A percentile compares a stretch with the other conserved stretches of the same genome.
These are phyloP conservation scores for Promerops cafer DNA, from an alignment of 2,113 vertebrate species.

Conservation along the genomic window DNA sequence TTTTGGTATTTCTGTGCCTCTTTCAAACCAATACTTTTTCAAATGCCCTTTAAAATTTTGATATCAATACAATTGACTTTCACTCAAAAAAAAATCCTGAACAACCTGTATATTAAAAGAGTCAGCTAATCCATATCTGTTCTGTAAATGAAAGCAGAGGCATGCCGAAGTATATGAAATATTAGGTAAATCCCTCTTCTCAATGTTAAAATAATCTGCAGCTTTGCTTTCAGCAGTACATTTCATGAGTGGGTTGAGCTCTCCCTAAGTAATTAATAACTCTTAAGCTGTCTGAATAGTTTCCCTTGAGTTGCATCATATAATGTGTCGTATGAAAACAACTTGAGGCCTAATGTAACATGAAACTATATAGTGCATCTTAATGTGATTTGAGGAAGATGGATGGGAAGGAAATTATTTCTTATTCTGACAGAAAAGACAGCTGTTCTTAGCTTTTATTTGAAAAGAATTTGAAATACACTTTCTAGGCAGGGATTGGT, in stretches of 20 bases:
- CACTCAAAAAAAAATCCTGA: neutral
- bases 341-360: conserved; percentile 48
- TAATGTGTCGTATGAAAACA: conserved; percentile 61
- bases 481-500: neutral
- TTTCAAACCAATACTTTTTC: neutral
- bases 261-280: conserved; percentile 53
- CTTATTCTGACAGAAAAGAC: conserved; percentile 41
- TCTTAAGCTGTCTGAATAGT: conserved; percentile 63
- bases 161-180: neutral
- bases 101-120: neutral
- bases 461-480: conserved; percentile 6
- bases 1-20: neutral
- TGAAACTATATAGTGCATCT: conserved; percentile 11
- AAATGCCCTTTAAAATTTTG: neutral
- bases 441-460: conserved; percentile 45
- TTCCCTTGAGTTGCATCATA: conserved; percentile 64
- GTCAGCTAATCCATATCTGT: neutral
- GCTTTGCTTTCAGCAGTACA: neutral
- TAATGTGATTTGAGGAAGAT: conserved; percentile 67
- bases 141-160: neutral
- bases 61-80: neutral
- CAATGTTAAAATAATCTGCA: neutral
- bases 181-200: neutral
- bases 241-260: conserved; percentile 16
- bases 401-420: conserved; percentile 56